Evolutionary conservation across 2,888 invertebrate genomes (phyloP).

Genomic region (Caenorhabditis plicata): DNA sequence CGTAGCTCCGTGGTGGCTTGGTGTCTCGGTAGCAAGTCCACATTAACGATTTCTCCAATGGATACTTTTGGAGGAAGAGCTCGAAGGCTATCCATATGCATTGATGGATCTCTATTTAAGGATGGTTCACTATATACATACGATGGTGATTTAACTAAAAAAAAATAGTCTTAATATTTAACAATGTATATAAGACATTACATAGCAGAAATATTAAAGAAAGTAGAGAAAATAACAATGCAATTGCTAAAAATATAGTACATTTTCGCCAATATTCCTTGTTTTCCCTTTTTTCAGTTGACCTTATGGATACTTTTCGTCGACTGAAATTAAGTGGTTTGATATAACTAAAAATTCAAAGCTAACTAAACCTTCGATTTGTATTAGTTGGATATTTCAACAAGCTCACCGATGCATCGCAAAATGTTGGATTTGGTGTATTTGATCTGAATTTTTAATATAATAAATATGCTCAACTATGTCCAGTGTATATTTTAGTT

Average conservation of each 20-base stretch:
- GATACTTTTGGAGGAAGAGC: conserved; percentile 46
- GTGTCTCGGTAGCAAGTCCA: conserved; percentile 47
- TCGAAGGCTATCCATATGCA: conserved; percentile 28
- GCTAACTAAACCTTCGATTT: conserved; percentile 17
- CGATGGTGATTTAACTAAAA: conserved; percentile 44
- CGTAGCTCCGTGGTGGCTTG: conserved; percentile 44
- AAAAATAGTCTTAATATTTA: background rate
- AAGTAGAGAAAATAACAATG: conserved; percentile 31
- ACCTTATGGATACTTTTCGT: conserved; percentile 9
- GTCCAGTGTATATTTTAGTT: too few relatives aligned
- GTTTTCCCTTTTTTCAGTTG: conserved; percentile 26
- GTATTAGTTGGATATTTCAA: conserved; percentile 24
- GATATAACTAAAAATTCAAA: conserved; percentile 2
- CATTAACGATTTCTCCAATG: conserved; percentile 49
- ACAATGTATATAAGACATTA: conserved; percentile 9
- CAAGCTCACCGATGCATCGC: conserved; percentile 31
- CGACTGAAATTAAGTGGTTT: conserved; percentile 5
- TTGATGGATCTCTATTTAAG: conserved; percentile 21
- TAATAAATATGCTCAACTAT: too few relatives aligned
- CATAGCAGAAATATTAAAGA: conserved; percentile 40
- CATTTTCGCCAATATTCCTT: conserved; percentile 29
- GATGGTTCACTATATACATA: conserved; percentile 43
- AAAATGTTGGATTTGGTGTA: conserved; percentile 8
- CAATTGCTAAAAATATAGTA: conserved; percentile 14
- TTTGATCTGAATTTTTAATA: too few relatives aligned